phyloP scores from a whole-genome alignment of 2,113 vertebrate genomes.

The Rissa tridactyla region DNA sequence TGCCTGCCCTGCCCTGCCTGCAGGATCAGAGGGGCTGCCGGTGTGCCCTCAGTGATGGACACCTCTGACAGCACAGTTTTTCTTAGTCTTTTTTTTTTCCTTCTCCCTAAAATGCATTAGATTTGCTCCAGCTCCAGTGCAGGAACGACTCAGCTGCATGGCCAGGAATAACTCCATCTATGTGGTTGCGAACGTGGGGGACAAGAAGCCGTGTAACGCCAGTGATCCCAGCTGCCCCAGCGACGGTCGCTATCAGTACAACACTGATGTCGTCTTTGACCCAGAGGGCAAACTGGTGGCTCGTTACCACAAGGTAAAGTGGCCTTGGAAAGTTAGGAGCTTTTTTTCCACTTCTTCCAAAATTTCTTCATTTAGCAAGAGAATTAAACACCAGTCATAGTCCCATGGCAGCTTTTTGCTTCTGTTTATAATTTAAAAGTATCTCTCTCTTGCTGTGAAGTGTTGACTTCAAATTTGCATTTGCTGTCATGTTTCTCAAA shows the following conservation, averaged over 20 bases:
- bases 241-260: conserved; percentile 68
- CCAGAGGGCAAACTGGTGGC: conserved; percentile 70
- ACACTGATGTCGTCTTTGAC: conserved; percentile 68
- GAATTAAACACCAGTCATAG: conserved; percentile 27
- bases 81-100: neutral
- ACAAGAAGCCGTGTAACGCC: conserved; percentile 64
- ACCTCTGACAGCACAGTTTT: neutral
- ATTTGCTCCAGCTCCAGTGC: conserved; percentile 47
- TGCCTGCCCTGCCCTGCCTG: neutral
- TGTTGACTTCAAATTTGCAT: neutral
- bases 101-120: neutral
- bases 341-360: neutral
- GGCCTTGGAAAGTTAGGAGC: conserved; percentile 64
- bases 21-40: neutral
- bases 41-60: neutral
- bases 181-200: conserved; percentile 84
- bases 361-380: conserved; percentile 17
- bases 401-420: neutral
- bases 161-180: conserved; percentile 81
- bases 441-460: neutral
- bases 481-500: neutral
- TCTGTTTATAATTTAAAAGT: neutral
- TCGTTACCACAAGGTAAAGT: conserved; percentile 76
- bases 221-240: conserved; percentile 52
- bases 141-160: conserved; percentile 79